Percentiles rank a stretch among this genome's conserved stretches.
Conservation (phyloP, 2,797 vertebrate species). For the Thamnophis elegans region DNA sequence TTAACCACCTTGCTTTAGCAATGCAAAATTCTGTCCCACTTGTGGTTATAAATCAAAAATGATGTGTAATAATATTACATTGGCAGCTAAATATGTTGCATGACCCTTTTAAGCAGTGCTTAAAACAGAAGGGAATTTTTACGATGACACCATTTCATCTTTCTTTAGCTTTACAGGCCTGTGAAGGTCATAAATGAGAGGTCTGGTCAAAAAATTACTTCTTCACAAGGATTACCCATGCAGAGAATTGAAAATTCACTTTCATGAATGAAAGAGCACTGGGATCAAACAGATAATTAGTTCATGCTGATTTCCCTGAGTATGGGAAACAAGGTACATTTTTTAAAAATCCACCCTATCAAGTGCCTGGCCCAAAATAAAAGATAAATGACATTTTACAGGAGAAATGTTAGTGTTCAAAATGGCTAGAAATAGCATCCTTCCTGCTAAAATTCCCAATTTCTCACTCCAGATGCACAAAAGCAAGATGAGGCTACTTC, state of each 20-base stretch:
- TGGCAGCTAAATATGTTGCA: neutral
- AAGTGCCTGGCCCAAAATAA: neutral
- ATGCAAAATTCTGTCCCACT: neutral
- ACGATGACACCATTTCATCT: neutral
- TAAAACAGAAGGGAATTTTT: neutral
- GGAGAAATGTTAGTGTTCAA: neutral
- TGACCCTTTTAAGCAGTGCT: neutral
- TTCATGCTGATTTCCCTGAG: neutral
- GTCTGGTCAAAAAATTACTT: neutral
- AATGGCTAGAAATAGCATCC: neutral
- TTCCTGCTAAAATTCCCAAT: neutral
- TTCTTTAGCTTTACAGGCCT: neutral
- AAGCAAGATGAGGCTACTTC: neutral
- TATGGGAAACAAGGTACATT: neutral
- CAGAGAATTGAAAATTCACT: neutral
- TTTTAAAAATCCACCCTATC: neutral
- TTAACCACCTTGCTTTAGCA: neutral
- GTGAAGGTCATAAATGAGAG: neutral
- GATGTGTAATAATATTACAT: neutral
- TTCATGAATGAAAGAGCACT: neutral
- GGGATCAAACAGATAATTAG: neutral
- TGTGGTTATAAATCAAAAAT: neutral
- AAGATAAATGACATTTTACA: neutral
- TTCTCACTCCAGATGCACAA: neutral
- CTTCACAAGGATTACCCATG: neutral